Evolutionary conservation across 2,113 vertebrate genomes (phyloP).

Genomic region (Corythaixoides concolor): DNA sequence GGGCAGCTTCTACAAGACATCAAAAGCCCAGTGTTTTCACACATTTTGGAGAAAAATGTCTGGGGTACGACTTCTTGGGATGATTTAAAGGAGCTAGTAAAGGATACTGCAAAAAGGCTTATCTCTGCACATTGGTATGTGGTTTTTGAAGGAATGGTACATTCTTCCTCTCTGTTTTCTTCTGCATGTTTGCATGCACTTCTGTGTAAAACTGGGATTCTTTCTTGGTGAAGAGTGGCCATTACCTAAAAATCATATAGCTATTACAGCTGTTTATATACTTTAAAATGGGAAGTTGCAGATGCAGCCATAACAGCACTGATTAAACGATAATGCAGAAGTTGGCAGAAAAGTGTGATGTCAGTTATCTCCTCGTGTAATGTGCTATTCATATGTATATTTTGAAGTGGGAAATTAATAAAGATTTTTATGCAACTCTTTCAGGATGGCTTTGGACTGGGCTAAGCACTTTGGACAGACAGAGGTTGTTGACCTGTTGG

Average conservation of each 20-base stretch:
- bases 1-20: neutral
- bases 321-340: neutral
- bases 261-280: neutral
- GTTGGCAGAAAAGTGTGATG: neutral
- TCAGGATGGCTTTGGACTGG: constrained; percentile 93
- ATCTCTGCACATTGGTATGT: rapidly evolving
- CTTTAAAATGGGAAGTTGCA: neutral
- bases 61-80: neutral
- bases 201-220: neutral
- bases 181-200: neutral
- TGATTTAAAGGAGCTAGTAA: neutral
- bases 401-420: neutral
- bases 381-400: rapidly evolving
- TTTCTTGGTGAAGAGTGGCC: neutral
- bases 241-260: neutral
- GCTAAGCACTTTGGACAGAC: constrained; percentile 87
- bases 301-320: neutral
- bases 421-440: constrained; percentile 30
- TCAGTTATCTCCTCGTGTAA: rapidly evolving
- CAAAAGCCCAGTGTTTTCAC: neutral
- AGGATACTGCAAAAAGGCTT: neutral
- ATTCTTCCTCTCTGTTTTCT: neutral
- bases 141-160: neutral
- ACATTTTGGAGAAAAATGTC: neutral
- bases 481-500: constrained; percentile 87